phyloP scores from a whole-genome alignment of 2,888 invertebrate species.

The Drosophila histrio region DNA sequence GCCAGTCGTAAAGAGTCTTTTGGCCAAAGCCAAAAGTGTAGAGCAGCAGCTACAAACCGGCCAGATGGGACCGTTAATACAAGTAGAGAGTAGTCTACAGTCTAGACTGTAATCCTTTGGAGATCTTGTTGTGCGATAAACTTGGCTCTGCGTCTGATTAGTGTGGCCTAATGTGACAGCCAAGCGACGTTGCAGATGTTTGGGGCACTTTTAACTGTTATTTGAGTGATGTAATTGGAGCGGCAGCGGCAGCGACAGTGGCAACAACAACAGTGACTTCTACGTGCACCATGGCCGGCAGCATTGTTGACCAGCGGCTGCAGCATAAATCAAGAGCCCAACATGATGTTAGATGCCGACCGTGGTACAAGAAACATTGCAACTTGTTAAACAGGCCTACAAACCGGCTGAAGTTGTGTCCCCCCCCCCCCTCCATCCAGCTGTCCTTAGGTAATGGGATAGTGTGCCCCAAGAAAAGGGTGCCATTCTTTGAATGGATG shows the following conservation, averaged over 20 bases:
- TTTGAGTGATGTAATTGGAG: constrained; percentile 77
- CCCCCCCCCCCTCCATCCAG: not conserved
- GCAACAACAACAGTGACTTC: constrained; percentile 21
- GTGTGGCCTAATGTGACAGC: constrained; percentile 74
- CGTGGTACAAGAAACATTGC: constrained; percentile 2
- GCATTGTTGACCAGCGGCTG: constrained; percentile 46
- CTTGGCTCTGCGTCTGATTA: constrained; percentile 72
- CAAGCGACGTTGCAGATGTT: constrained; percentile 65
- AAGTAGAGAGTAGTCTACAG: constrained; percentile 14
- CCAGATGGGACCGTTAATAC: constrained; percentile 59
- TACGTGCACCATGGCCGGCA: constrained; percentile 4
- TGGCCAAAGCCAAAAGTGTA: constrained; percentile 36
- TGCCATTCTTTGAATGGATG: constrained; percentile 61
- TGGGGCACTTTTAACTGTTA: constrained; percentile 55
- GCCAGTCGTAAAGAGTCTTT: constrained; percentile 60
- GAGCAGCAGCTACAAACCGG: constrained; percentile 40
- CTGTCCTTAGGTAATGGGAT: constrained; percentile 62
- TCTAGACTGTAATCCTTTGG: constrained; percentile 66
- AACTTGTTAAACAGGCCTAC: constrained; percentile 56
- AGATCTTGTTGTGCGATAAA: constrained; percentile 73
- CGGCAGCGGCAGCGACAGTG: too few relatives aligned
- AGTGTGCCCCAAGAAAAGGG: constrained; percentile 25
- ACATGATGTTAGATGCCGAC: constrained; percentile 57
- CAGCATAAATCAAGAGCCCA: constrained; percentile 60
- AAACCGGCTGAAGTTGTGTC: constrained; percentile 32